Conservation (phyloP, 2,888 invertebrate species). For the Drosophila mayaguana region DNA sequence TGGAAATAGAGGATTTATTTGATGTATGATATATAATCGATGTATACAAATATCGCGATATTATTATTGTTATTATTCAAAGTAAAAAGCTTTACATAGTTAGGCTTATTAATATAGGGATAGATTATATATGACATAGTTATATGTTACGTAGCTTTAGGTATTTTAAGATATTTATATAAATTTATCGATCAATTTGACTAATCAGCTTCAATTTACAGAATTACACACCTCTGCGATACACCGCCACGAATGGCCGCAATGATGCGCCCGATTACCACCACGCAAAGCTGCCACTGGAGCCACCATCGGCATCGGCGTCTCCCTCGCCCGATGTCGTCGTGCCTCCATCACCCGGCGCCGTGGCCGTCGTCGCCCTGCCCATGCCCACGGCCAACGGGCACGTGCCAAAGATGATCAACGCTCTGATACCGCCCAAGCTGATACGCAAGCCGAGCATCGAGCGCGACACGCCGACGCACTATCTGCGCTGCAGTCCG, state of each 20-base stretch:
- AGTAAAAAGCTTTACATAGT: background rate
- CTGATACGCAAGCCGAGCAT: slow-evolving; percentile 94
- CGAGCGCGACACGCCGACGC: slow-evolving; percentile 92
- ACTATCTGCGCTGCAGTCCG: slow-evolving; percentile 91
- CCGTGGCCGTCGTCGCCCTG: slow-evolving; percentile 60
- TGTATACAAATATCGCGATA: background rate
- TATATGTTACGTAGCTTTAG: too few relatives aligned
- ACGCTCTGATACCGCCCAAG: slow-evolving; percentile 88
- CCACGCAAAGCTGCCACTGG: slow-evolving; percentile 82
- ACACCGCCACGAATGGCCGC: slow-evolving; percentile 83
- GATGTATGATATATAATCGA: too few relatives aligned
- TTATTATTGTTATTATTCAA: background rate
- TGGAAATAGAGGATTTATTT: too few relatives aligned
- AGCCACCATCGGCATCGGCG: slow-evolving; percentile 79
- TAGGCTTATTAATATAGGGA: background rate
- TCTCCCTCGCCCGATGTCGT: slow-evolving; percentile 80
- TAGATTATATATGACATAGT: background rate
- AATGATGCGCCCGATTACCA: slow-evolving; percentile 83
- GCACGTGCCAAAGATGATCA: slow-evolving; percentile 85
- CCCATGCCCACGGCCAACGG: slow-evolving; percentile 81
- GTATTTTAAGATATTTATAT: too few relatives aligned
- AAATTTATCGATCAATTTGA: too few relatives aligned
- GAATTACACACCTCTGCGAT: slow-evolving; percentile 83
- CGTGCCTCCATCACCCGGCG: slow-evolving; percentile 63
- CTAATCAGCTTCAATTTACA: slow-evolving; percentile 43